Evolutionary conservation across 2,888 invertebrate genomes (phyloP).

Genomic region (Meandrusa payeni): DNA sequence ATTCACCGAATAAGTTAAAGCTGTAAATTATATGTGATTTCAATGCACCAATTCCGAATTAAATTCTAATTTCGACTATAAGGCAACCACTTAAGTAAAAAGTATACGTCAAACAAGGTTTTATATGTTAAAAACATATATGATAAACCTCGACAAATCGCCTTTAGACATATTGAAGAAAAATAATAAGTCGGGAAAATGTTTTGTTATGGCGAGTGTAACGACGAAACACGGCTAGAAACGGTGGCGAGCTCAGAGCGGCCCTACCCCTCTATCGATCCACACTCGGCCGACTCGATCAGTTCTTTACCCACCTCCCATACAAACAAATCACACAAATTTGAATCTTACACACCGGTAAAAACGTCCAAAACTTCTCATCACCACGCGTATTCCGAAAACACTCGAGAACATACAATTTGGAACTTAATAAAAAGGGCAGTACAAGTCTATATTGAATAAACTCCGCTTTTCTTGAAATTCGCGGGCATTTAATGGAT

Average conservation of each 20-base stretch:
- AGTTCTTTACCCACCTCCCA: conserved; percentile 61
- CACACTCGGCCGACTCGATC: conserved; percentile 60
- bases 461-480: conserved; percentile 38
- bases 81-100: too few species aligned
- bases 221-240: conserved; percentile 42
- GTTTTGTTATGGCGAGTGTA: conserved; percentile 40
- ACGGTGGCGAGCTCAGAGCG: conserved; percentile 24
- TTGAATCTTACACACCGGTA: conserved; percentile 54
- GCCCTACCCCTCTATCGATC: conserved; percentile 64
- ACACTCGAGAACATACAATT: conserved; percentile 49
- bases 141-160: too few species aligned
- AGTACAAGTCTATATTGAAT: conserved; percentile 57
- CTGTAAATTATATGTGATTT: too few species aligned
- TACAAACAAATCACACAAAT: conserved; percentile 43
- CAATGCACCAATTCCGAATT: too few species aligned
- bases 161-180: too few species aligned
- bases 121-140: too few species aligned
- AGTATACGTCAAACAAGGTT: too few species aligned
- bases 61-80: too few species aligned
- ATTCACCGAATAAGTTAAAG: too few species aligned
- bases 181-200: too few species aligned
- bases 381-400: conserved; percentile 22
- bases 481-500: conserved; percentile 52
- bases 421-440: conserved; percentile 60
- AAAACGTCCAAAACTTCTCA: conserved; percentile 43